phyloP scores from a whole-genome alignment of 2,797 vertebrate genomes.

The Natrix natrix region DNA sequence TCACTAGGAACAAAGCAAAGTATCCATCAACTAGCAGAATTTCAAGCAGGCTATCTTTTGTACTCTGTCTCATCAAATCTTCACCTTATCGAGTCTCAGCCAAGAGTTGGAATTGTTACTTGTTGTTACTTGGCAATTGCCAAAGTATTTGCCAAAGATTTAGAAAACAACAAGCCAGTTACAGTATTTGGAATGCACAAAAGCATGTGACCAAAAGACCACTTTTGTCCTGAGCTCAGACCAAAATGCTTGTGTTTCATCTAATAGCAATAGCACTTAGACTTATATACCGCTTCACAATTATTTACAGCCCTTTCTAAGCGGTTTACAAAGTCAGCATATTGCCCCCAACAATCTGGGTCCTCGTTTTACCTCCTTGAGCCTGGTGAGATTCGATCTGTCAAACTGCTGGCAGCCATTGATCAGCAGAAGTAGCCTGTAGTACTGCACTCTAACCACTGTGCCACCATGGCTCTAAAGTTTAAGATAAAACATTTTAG shows the following conservation, averaged over 20 bases:
- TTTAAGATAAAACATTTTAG: neutral
- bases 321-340: too few species aligned
- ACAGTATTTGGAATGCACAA: neutral
- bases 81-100: neutral
- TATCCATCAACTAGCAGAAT: neutral
- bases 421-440: too few species aligned
- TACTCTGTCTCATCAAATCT: neutral
- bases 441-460: too few species aligned
- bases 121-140: neutral
- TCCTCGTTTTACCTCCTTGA: too few species aligned
- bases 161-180: neutral
- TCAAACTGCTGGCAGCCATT: too few species aligned
- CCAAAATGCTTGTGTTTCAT: neutral
- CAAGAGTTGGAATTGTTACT: neutral
- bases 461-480: neutral
- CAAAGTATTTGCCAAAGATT: neutral
- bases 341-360: too few species aligned
- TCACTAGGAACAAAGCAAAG: neutral
- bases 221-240: neutral
- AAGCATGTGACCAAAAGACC: neutral
- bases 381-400: too few species aligned
- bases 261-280: too few species aligned
- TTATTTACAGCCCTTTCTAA: too few species aligned
- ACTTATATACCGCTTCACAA: too few species aligned
- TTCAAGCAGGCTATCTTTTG: neutral